Conservation (phyloP, 2,797 vertebrate species). For the Labeo calbasu region DNA sequence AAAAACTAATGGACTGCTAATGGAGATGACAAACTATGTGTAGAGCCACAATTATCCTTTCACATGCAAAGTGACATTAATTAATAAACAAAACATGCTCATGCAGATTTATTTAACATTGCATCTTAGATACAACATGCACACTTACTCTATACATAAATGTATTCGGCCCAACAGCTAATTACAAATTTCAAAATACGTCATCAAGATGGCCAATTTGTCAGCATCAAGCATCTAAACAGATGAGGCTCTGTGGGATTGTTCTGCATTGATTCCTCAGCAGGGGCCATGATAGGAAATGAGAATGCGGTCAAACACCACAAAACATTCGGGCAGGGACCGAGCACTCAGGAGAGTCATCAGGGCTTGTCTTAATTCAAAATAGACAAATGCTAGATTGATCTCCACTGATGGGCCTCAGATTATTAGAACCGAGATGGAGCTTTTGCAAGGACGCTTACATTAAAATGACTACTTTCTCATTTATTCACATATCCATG, state of each 20-base stretch:
- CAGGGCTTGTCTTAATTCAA: constrained; percentile 17
- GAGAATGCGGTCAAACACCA: constrained; percentile 52
- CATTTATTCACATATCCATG: not conserved
- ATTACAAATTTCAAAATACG: constrained; percentile 5
- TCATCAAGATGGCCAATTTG: constrained; percentile 4
- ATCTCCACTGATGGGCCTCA: not conserved
- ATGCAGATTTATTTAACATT: constrained; percentile 25
- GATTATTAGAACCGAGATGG: not conserved
- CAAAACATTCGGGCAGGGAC: constrained; percentile 29
- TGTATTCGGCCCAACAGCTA: not conserved
- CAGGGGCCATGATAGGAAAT: constrained; percentile 41
- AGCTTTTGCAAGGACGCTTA: not conserved
- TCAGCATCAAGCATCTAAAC: constrained; percentile 29
- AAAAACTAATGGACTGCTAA: constrained; percentile 43
- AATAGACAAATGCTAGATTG: constrained; percentile 27
- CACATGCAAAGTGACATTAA: constrained; percentile 46
- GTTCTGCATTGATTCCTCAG: constrained; percentile 40
- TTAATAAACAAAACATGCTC: constrained; percentile 52
- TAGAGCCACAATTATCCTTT: constrained; percentile 36
- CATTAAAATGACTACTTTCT: not conserved
- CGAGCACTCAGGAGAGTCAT: constrained; percentile 16
- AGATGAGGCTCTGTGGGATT: constrained; percentile 37
- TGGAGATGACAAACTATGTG: constrained; percentile 40
- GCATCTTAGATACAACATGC: not conserved
- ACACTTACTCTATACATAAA: not conserved